Evolutionary conservation across 2,113 vertebrate species (phyloP).

Genomic region (Tragelaphus imberbis): DNA sequence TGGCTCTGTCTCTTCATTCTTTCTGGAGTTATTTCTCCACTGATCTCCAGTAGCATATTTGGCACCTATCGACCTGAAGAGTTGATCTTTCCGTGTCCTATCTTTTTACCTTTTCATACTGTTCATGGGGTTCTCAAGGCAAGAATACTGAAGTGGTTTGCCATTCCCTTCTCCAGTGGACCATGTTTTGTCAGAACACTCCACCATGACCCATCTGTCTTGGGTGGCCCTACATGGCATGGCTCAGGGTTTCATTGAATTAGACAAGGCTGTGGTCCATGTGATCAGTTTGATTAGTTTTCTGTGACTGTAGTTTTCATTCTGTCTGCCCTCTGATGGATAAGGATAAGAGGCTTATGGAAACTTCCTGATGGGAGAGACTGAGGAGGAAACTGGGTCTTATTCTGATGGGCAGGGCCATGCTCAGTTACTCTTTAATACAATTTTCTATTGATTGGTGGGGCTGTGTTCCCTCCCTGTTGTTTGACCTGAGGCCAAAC

Average conservation of each 20-base stretch:
- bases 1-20: background rate
- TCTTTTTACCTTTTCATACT: background rate
- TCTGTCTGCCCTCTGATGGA: background rate
- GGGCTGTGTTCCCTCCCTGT: background rate
- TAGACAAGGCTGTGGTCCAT: background rate
- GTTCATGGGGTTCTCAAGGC: too few species aligned
- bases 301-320: background rate
- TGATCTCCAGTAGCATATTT: background rate
- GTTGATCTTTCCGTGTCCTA: background rate
- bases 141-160: too few species aligned
- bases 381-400: background rate
- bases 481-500: background rate
- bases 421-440: background rate
- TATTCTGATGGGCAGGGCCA: background rate
- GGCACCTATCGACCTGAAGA: background rate
- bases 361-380: background rate
- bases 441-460: background rate
- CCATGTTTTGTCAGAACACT: too few species aligned
- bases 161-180: too few species aligned
- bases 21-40: background rate
- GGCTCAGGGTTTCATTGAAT: too few species aligned
- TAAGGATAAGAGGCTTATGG: background rate
- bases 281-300: background rate
- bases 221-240: too few species aligned
- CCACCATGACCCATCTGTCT: too few species aligned